Base-by-base conservation (phyloP, 2,113 vertebrate species). In the Scartelaos histophorus region DNA sequence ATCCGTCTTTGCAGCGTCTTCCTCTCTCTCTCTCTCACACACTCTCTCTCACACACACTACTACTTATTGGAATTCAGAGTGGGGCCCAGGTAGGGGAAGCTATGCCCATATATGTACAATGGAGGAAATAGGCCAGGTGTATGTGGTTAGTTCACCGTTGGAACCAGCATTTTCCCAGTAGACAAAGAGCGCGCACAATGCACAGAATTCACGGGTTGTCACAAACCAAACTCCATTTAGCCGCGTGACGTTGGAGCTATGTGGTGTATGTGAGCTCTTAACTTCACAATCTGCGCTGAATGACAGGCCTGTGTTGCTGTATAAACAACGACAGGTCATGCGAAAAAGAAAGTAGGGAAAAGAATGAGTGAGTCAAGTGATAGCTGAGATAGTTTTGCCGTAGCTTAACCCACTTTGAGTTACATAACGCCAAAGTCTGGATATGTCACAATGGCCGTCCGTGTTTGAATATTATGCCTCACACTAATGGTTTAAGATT, bases 1-100 rank as follows among this genome's bases (percentile, higher is more conserved):
- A 80, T 86, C 81, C 69, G 74, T 86, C 83, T 79, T 76, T 64
- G 74, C 71, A 75, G 65, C 53, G 71, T 83, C 78, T 75, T 80
- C 54, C 76, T 69, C 13, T 6, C 49, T 1, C 73, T n/a, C 68
- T n/a, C 70, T 54, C 68, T 13, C 65, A 21, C 70, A 61, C 78
- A 51, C 75, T n/a, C 67, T 10, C 65, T 46, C 66, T 51, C 68
- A 58, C 56, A 51, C 56, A 76, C 13, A 51, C 79, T 67, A 65
- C 70, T 58, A 70, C 87, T 92, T 89, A 88, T 85, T 91, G 85
- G 86, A 90, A 91, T 93, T 90, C 88, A 83, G 81, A 74, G 62
- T 82, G 82, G 70, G 88, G 86, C 87, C 90, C 91, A 92, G 93
- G 89, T 91, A 90, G 84, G 74, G 91, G 91, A 93, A 92, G 89